Evolutionary conservation across 2,888 invertebrate genomes (phyloP).

Genomic region (Therioaphis trifolii): DNA sequence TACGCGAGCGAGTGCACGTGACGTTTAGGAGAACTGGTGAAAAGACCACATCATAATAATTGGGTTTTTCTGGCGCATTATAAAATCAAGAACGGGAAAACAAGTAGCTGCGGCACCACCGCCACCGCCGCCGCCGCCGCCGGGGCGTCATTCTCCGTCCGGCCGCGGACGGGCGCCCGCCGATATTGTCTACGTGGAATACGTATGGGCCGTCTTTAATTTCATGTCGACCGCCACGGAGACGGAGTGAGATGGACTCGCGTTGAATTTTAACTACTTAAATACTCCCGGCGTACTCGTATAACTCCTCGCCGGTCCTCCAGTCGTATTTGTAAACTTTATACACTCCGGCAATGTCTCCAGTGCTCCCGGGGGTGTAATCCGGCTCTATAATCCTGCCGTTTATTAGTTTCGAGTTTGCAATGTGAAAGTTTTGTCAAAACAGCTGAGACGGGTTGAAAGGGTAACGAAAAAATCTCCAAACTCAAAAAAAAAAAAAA

Average conservation of each 20-base stretch:
- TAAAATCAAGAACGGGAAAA: slow-evolving; percentile 20
- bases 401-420: slow-evolving; percentile 61
- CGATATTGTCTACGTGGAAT: too few relatives aligned
- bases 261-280: slow-evolving; percentile 55
- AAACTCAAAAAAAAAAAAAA: neutral
- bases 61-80: slow-evolving; percentile 9
- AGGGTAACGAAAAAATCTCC: slow-evolving; percentile 32
- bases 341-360: slow-evolving; percentile 43
- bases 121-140: neutral
- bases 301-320: neutral
- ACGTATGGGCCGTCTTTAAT: slow-evolving; percentile 28
- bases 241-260: slow-evolving; percentile 23
- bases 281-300: slow-evolving; percentile 40
- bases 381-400: slow-evolving; percentile 56
- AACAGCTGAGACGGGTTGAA: slow-evolving; percentile 37
- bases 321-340: slow-evolving; percentile 40
- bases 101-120: neutral
- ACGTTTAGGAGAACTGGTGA: slow-evolving; percentile 28
- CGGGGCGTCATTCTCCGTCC: too few relatives aligned
- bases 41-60: slow-evolving; percentile 9
- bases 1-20: neutral
- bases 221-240: neutral
- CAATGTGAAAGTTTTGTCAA: slow-evolving; percentile 49
- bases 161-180: too few relatives aligned
- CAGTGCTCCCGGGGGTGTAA: slow-evolving; percentile 60